A percentile compares a stretch with the other conserved stretches of the same genome.
These are phyloP conservation scores for Clarias platycephalus DNA, from an alignment of 2,797 vertebrate genomes.

Conservation along the genomic window DNA sequence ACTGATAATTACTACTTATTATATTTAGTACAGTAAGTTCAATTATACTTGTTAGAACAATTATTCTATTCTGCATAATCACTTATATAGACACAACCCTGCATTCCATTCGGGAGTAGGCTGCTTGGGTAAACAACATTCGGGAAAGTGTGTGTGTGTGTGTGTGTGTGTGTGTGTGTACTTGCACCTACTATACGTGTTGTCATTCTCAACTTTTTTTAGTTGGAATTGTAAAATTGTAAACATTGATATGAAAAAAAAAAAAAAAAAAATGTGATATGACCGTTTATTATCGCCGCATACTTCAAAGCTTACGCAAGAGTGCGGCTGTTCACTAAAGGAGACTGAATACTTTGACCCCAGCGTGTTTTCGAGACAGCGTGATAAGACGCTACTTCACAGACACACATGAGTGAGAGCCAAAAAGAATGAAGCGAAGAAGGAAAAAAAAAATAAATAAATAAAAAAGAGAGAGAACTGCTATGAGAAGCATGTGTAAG, in stretches of 20 bases:
- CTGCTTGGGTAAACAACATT: background rate
- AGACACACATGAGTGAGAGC: background rate
- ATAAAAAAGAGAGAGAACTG: background rate
- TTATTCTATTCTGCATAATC: background rate
- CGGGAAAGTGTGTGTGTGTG: background rate
- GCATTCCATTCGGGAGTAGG: background rate
- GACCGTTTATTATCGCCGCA: background rate
- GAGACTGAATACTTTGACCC: conserved; percentile 7
- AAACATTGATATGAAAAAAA: background rate
- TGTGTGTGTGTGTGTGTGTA: background rate
- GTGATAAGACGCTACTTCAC: conserved; percentile 4
- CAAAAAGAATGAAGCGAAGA: background rate
- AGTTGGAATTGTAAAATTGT: background rate
- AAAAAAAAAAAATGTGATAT: background rate
- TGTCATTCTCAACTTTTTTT: too few relatives aligned
- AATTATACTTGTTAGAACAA: conserved; percentile 3
- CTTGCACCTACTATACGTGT: background rate
- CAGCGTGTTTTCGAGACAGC: background rate
- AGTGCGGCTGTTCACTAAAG: background rate
- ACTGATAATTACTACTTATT: background rate
- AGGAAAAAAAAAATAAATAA: too few relatives aligned
- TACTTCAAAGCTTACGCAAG: background rate
- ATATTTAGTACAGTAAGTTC: background rate
- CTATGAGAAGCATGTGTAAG: background rate
- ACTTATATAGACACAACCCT: background rate